These are phyloP conservation scores for Tetramorium parvispinum DNA, from an alignment of 1,140 invertebrate genomes.

Conservation along the genomic window DNA sequence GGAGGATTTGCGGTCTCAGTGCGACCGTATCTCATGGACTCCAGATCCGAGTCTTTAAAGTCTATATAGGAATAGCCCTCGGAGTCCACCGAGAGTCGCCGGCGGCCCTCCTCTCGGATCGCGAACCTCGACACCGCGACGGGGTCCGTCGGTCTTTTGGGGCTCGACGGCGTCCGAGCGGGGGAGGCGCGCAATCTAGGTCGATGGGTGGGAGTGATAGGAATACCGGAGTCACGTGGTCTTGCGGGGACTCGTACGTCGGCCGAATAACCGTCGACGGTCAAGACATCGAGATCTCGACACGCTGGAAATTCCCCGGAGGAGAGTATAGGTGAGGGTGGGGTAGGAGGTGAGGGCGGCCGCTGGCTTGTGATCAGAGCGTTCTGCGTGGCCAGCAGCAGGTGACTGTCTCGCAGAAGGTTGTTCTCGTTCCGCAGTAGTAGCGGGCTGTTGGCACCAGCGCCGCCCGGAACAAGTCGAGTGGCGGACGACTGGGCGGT, in stretches of 20 bases:
- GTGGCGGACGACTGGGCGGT: conserved; percentile 56
- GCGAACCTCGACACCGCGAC: background rate
- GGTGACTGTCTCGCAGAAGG: conserved; percentile 67
- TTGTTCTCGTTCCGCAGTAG: conserved; percentile 52
- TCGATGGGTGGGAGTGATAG: conserved; percentile 76
- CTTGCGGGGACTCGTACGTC: conserved; percentile 43
- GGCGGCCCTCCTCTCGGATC: conserved; percentile 29
- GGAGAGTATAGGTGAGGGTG: background rate
- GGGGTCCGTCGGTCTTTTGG: background rate
- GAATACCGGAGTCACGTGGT: conserved; percentile 65
- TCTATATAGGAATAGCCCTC: conserved; percentile 82
- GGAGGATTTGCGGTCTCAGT: background rate
- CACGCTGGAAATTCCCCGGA: conserved; percentile 3
- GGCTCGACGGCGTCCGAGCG: conserved; percentile 1
- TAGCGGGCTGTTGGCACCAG: conserved; percentile 53
- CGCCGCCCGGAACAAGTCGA: conserved; percentile 8
- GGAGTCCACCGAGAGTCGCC: conserved; percentile 79
- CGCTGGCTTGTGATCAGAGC: conserved; percentile 72
- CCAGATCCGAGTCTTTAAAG: conserved; percentile 72
- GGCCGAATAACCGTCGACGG: conserved; percentile 16
- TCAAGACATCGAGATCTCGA: conserved; percentile 21
- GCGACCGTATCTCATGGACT: conserved; percentile 51
- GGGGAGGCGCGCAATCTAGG: conserved; percentile 33
- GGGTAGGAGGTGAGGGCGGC: conserved; percentile 4
- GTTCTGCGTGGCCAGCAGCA: conserved; percentile 72